Base-by-base conservation (phyloP, 2,113 vertebrate genomes). In the Otus sunia region DNA sequence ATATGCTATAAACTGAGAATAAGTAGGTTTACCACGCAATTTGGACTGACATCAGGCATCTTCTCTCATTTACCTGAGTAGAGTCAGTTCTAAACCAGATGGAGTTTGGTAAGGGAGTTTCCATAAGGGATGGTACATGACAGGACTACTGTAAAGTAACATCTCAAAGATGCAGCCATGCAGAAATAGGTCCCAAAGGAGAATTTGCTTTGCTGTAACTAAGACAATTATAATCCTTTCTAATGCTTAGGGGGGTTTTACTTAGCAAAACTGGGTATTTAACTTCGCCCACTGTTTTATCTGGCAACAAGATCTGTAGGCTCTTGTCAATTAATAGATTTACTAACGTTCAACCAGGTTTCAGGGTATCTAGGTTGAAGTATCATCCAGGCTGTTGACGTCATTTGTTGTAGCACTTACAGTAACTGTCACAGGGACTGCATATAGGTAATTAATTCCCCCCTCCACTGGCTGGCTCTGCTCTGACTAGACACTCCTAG, bases 391-490 rank as follows among this genome's bases (percentile, higher is more conserved):
- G 16, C 21, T 66, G 19, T 11, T 66, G n/a, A 73, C 64, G 32
- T 47, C 1, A 74, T 3, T 20, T 11, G 3, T 43, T 83, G 82
- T 20, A 76, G 21, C 1, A 2, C 29, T 67, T 59, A 60, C 4
- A 73, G 68, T 13, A 76, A 26, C 22, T 75, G 36, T 52, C 62
- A 84, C 7, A 68, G 19, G 9, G 58, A 55, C 25, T n/a, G 30
- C 21, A 49, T 4, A 47, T 1, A 68, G 21, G 12, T 45, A 92
- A 1, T 5, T 39, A 25, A 29, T 5, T 5, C 3, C 5, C 5
- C 7, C 18, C 21, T 59, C n/a, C 12, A 36, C 17, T 36, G 4
- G 47, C 50, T 27, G 12, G 29, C 18, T 75, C 14, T 72, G 36
- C 14, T 88, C 9, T 67, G 29, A 85, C 9, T 13, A 78, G 41